phyloP scores from a whole-genome alignment of 2,888 invertebrate species.

The Eurois occulta region DNA sequence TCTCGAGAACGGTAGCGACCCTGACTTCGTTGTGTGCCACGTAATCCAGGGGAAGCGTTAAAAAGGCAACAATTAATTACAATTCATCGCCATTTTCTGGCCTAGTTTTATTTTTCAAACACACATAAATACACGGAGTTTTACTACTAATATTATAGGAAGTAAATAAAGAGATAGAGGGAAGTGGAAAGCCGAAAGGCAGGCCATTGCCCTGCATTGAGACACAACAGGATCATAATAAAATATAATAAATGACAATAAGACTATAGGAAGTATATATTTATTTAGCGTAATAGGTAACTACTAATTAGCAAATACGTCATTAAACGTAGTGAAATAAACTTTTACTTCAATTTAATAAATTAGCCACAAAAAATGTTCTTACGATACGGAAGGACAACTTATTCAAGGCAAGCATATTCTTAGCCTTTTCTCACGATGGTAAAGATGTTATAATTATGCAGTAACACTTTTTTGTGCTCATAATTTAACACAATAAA shows the following conservation, averaged over 20 bases:
- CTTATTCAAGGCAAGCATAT: conserved; percentile 40
- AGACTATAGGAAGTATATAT: neutral
- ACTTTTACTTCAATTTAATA: conserved; percentile 3
- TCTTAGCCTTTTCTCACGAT: conserved; percentile 37
- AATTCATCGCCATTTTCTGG: conserved; percentile 83
- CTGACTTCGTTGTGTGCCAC: conserved; percentile 91
- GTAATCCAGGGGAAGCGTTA: conserved; percentile 89
- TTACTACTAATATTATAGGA: neutral
- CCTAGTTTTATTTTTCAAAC: conserved; percentile 34
- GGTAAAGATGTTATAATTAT: conserved; percentile 28
- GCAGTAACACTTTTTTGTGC: conserved; percentile 17
- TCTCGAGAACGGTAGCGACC: conserved; percentile 93
- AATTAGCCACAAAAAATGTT: conserved; percentile 22
- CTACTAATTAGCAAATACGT: conserved; percentile 24
- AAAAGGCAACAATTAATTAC: conserved; percentile 90
- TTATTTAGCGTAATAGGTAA: conserved; percentile 15
- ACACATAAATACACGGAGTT: neutral
- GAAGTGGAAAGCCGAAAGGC: neutral
- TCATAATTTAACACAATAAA: conserved; percentile 1
- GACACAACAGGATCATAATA: neutral
- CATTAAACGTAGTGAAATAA: neutral
- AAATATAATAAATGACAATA: neutral
- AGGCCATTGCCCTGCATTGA: neutral
- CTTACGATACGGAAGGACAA: conserved; percentile 33
- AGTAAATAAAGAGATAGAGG: neutral